Conservation (phyloP, 2,797 vertebrate species). For the Menidia menidia region DNA sequence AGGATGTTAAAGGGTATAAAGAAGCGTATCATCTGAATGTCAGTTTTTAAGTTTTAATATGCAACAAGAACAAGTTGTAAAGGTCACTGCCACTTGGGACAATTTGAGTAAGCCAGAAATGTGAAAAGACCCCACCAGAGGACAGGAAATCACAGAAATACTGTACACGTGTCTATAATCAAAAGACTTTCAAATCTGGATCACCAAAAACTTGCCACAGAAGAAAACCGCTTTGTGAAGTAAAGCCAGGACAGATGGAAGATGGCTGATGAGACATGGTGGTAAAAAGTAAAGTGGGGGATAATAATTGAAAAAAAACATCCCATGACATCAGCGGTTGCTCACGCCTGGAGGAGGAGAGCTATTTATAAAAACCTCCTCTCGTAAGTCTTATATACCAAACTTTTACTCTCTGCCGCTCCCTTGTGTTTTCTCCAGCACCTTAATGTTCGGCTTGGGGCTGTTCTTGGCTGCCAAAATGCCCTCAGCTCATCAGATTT, state of each 20-base stretch:
- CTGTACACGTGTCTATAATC: neutral
- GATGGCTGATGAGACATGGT: slow-evolving; percentile 14
- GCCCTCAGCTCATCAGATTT: slow-evolving; percentile 23
- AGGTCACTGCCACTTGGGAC: too few species aligned
- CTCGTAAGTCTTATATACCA: slow-evolving; percentile 41
- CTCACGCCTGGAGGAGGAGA: slow-evolving; percentile 41
- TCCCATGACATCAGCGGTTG: slow-evolving; percentile 64
- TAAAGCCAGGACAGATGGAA: slow-evolving; percentile 20
- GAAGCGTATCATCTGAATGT: too few species aligned
- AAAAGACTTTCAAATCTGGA: slow-evolving; percentile 3
- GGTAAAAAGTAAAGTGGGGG: slow-evolving; percentile 3
- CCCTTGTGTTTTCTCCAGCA: slow-evolving; percentile 1
- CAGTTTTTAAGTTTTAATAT: too few species aligned
- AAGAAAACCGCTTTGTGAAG: slow-evolving; percentile 20
- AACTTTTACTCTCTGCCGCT: slow-evolving; percentile 30
- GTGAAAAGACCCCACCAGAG: neutral
- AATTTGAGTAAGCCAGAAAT: too few species aligned
- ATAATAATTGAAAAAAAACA: slow-evolving; percentile 6
- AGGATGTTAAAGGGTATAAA: too few species aligned
- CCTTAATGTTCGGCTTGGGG: neutral
- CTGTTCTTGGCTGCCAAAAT: slow-evolving; percentile 6
- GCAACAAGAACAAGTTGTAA: too few species aligned
- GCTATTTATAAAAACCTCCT: slow-evolving; percentile 55
- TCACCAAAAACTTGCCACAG: neutral
- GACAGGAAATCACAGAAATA: neutral